These are phyloP conservation scores for Xiphorhynchus elegans DNA, from an alignment of 2,113 vertebrate genomes.

Conservation along the genomic window DNA sequence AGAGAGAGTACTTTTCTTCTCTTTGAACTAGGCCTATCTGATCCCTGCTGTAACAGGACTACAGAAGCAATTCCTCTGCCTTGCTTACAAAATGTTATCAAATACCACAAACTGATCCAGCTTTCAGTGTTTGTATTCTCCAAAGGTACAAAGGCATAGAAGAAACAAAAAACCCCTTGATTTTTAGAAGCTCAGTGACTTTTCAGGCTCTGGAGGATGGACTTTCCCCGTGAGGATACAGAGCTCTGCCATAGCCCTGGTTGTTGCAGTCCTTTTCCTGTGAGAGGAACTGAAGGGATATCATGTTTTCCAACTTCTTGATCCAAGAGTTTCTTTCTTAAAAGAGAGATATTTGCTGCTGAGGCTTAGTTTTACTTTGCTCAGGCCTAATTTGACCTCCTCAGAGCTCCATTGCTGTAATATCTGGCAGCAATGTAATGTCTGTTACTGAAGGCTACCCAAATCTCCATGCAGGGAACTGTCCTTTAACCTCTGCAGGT, in stretches of 20 bases:
- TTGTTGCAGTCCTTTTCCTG: neutral
- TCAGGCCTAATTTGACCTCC: neutral
- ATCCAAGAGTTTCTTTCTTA: neutral
- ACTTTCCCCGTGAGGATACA: neutral
- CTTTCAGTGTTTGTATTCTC: neutral
- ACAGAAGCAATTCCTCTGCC: neutral
- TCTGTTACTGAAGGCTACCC: slow-evolving; percentile 51
- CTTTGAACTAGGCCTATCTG: neutral
- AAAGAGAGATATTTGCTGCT: neutral
- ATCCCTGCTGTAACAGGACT: neutral
- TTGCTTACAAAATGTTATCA: neutral
- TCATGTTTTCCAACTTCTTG: neutral
- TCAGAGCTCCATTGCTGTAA: neutral
- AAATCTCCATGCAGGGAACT: slow-evolving; percentile 10
- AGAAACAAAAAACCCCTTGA: neutral
- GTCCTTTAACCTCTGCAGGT: slow-evolving; percentile 40
- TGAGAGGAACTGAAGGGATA: neutral
- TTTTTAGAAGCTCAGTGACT: neutral
- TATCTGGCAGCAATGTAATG: neutral
- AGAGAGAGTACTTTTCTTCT: fast-evolving
- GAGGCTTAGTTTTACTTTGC: neutral
- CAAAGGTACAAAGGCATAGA: neutral
- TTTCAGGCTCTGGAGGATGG: neutral
- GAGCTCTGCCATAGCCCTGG: neutral
- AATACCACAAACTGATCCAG: neutral